Conservation (phyloP, 2,888 invertebrate genomes). For the Calephelis perditalis region DNA sequence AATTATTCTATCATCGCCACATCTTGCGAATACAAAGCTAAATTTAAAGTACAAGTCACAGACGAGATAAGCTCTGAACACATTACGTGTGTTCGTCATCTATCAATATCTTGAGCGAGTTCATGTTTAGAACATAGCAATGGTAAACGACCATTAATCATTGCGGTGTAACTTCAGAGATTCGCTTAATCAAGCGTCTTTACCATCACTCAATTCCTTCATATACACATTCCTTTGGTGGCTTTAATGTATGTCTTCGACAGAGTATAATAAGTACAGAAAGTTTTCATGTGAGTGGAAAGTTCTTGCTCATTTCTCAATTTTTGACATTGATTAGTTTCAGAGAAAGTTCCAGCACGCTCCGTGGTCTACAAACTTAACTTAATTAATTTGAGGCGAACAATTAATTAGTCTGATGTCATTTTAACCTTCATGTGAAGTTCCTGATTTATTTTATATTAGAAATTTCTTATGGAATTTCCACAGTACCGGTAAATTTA, state of each 20-base stretch:
- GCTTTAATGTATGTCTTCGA: slow-evolving; percentile 14
- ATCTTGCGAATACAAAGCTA: too few relatives aligned
- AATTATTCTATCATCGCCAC: too few relatives aligned
- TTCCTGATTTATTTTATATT: too few relatives aligned
- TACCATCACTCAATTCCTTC: slow-evolving; percentile 59
- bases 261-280: slow-evolving; percentile 10
- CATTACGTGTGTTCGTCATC: background rate
- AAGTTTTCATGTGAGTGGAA: slow-evolving; percentile 14
- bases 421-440: background rate
- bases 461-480: too few relatives aligned
- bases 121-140: slow-evolving; percentile 11
- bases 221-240: slow-evolving; percentile 51
- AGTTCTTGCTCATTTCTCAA: slow-evolving; percentile 17
- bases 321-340: slow-evolving; percentile 18
- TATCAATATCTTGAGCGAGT: background rate
- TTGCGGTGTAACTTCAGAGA: slow-evolving; percentile 63
- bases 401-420: background rate
- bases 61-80: too few relatives aligned
- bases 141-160: slow-evolving; percentile 70
- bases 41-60: too few relatives aligned
- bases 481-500: too few relatives aligned
- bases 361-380: background rate
- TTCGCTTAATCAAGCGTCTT: slow-evolving; percentile 65
- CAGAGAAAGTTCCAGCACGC: slow-evolving; percentile 2
- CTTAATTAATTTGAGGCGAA: background rate